Evolutionary conservation across 2,797 vertebrate species (phyloP), one percentile per base, ranked within the genome.

Genomic region (Lepus townsendii): DNA sequence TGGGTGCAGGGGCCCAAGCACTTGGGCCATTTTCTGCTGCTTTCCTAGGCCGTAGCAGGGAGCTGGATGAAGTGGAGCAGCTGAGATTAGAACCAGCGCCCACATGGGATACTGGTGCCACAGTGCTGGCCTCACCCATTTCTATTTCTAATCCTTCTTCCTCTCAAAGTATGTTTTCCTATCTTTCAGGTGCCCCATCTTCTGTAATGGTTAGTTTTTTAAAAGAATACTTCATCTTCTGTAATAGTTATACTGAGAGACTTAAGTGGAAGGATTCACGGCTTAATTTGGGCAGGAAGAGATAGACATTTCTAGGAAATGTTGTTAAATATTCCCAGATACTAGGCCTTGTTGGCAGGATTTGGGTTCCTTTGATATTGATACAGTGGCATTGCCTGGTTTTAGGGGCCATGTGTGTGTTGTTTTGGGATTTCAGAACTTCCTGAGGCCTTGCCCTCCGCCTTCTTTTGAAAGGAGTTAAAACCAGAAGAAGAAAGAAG

Each of bases 61-160:
- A 47, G 42, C 42, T 47, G 42, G 42, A 47, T 47, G 42, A 47
- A 47, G 42, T 47, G 42, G 42, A 47, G 42, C 42, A 47, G 42
- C 42, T 47, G 42, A 47, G 42, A 47, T 47, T 47, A 9, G 42
- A 47, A 47, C 42, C 42, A 47, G 42, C 42, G 7, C 42, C 42
- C 42, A 47, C 42, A 47, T 47, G 42, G 42, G 42, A 7, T 42
- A 42, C 42, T 42, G 42, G 42, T 47, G 42, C 42, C 42, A 47
- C 42, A 47, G 42, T 47, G 42, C 42, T 47, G 42, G 42, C 42
- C 42, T 47, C 42, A 16, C 54, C 54, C 32, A 47, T 82, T 90
- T 90, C 90, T 82, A 19, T 84, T 68, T 84, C 76, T 80, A 69
- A 65, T 52, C 32, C 68, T 79, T 82, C 69, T 92, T 78, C 69